phyloP scores from a whole-genome alignment of 2,888 invertebrate species.

The Saturnia pavonia region DNA sequence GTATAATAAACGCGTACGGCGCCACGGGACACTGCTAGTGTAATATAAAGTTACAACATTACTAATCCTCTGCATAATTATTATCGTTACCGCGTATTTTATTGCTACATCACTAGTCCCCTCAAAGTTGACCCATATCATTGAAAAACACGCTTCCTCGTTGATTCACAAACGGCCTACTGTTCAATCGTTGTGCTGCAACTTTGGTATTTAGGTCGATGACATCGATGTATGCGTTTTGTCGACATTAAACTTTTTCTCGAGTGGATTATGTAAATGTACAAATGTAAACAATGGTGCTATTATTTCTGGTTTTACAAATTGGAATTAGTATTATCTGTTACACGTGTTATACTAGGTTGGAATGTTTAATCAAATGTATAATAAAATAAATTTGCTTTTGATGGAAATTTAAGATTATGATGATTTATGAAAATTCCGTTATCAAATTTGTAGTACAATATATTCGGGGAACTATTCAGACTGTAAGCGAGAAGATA shows the following conservation, averaged over 20 bases:
- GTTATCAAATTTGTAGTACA: background rate
- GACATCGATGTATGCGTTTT: constrained; percentile 42
- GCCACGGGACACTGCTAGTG: too few species aligned
- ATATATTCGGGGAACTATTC: background rate
- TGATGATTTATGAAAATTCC: constrained; percentile 3
- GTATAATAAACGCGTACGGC: too few species aligned
- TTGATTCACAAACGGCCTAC: constrained; percentile 65
- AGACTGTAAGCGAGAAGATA: background rate
- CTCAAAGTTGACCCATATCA: constrained; percentile 68
- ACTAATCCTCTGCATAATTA: background rate
- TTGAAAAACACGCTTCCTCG: constrained; percentile 67
- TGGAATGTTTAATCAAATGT: background rate
- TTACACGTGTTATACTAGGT: constrained; percentile 4
- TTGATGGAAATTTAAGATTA: constrained; percentile 6
- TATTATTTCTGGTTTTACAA: constrained; percentile 14
- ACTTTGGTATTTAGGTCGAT: constrained; percentile 64
- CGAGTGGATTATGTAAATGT: constrained; percentile 25
- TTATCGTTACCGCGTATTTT: background rate
- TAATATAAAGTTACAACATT: background rate
- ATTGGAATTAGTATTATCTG: background rate
- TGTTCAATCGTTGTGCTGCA: constrained; percentile 52
- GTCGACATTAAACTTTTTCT: constrained; percentile 24
- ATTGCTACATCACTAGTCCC: constrained; percentile 44
- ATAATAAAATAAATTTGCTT: background rate
- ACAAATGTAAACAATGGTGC: constrained; percentile 12